Base-by-base conservation (phyloP, 2,888 invertebrate genomes). In the Leptinotarsa peninsularis region DNA sequence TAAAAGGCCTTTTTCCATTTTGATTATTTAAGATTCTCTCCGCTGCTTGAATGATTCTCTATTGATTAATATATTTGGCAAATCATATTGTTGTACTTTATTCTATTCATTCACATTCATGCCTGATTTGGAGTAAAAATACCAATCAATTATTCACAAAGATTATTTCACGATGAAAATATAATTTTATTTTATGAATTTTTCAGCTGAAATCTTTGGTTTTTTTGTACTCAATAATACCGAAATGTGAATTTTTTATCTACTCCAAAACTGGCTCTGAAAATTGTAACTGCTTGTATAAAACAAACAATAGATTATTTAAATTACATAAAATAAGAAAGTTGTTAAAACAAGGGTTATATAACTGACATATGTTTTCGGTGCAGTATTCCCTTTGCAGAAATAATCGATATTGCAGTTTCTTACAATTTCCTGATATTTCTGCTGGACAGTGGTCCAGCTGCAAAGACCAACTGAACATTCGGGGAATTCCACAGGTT, bases 391-490 rank as follows among this genome's bases (percentile, higher is more conserved):
- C 33, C 81, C 81, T 21, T 89, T 90, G 82, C 93, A 93, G 80
- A 91, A 91, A 49, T 91, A 88, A 13, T 82, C 77, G 3, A 90
- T 80, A 80, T 91, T 90, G 82, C 94, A 94, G 18, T 89, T 89
- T 27, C 90, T 89, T 4, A 90, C 90, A 1, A 91, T 84, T 0
- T 89, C 86, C 3, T 90, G 89, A 78, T 92, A 92, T 75, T 90
- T 91, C 18, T 90, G 89, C 82, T 92, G 91, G 10, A 96, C 89
- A 27, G 91, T 90, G 0, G 91, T 90, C 94, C 95, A 95, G 79
- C 93, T 92, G 88, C 96, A 96, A 0, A 95, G 91, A 0, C 95
- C 95, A 0, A 94, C 94, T 13, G 92, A 90, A 85, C 96, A 96
- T n/a, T 86, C 86, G 0, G 92, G 91, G 58, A 82, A 81, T 72